Conservation (phyloP, 2,113 vertebrate genomes). For the Hydrochoerus hydrochaeris region DNA sequence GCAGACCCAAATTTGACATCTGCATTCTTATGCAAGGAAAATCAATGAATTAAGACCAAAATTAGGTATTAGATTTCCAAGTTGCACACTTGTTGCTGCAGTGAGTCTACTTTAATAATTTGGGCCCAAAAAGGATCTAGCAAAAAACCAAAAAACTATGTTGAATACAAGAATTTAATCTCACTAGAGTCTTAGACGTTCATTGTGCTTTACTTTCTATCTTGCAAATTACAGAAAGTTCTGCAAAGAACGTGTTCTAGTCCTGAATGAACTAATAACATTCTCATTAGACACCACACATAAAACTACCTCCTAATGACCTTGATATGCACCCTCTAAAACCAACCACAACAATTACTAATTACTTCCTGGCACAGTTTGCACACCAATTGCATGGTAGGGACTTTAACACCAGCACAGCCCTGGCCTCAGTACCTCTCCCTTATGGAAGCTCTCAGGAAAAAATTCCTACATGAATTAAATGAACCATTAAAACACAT, state of each 20-base stretch:
- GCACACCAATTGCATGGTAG: neutral
- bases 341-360: neutral
- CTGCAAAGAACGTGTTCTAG: neutral
- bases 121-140: neutral
- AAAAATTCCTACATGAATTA: neutral
- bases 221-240: neutral
- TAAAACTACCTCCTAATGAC: neutral
- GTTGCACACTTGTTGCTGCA: neutral
- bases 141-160: neutral
- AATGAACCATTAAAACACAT: neutral
- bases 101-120: neutral
- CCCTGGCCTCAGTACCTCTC: neutral
- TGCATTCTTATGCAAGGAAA: constrained; percentile 19
- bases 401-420: neutral
- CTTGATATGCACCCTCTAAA: neutral
- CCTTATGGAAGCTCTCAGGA: neutral
- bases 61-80: neutral
- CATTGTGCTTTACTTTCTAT: neutral
- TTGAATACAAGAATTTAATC: neutral
- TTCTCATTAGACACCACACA: neutral
- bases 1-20: neutral
- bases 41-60: neutral
- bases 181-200: neutral
- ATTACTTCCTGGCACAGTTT: neutral
- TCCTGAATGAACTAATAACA: neutral